phyloP scores from a whole-genome alignment of 2,113 vertebrate species.

The Erythrolamprus reginae region DNA sequence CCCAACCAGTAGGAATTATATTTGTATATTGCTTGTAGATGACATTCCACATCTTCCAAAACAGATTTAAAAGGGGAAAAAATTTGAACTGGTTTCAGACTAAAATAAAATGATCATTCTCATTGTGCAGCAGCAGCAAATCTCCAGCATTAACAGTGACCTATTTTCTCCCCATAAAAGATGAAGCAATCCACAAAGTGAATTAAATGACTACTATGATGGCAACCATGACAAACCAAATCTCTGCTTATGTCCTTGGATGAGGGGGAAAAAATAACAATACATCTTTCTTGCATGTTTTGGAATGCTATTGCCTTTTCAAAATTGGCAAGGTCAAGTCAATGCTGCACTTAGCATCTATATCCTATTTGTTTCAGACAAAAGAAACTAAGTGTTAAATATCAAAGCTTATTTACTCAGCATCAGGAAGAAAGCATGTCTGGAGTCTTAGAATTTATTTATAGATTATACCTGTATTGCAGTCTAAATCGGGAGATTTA shows the following conservation, averaged over 20 bases:
- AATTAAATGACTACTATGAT: not conserved
- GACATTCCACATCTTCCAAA: not conserved
- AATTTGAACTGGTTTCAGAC: not conserved
- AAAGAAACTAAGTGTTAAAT: constrained; percentile 24
- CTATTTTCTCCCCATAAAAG: not conserved
- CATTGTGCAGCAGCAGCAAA: not conserved
- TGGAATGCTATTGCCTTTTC: not conserved
- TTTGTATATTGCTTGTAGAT: not conserved
- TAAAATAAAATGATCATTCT: not conserved
- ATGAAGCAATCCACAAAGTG: constrained; percentile 9
- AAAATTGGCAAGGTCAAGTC: not conserved
- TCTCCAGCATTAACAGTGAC: not conserved
- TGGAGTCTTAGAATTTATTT: not conserved
- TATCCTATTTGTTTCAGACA: not conserved
- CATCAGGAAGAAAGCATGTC: not conserved
- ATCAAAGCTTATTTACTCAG: not conserved
- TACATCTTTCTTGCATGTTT: not conserved
- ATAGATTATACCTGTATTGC: not conserved
- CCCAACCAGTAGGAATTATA: not conserved
- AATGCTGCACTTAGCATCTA: not conserved
- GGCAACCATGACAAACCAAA: not conserved
- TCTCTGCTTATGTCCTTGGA: not conserved
- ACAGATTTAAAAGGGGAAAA: not conserved
- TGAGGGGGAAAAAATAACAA: not conserved
- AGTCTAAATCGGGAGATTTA: not conserved